Base-by-base conservation (phyloP, 2,113 vertebrate species). In the Pseudorasbora parva region DNA sequence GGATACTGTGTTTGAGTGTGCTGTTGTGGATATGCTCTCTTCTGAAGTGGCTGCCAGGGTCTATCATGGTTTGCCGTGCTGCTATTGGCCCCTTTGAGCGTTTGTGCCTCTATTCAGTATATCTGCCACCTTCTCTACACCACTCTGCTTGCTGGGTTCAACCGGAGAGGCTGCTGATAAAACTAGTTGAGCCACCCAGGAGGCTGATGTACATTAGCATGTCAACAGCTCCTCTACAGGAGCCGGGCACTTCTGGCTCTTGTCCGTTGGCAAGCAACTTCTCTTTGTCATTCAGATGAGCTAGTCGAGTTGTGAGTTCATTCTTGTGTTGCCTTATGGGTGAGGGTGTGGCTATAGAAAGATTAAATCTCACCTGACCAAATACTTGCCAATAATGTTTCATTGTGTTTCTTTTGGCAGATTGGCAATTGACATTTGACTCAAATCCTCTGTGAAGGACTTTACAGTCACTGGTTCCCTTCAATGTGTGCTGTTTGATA, bases 171-270 rank as follows among this genome's bases (percentile, higher is more conserved):
- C 82, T 8, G 57, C 47, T 83, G 88, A 89, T 89, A 82, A 88
- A 77, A 82, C 64, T 6, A 43, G 47, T 30, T 47, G 75, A 68
- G 87, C 69, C 75, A 76, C 69, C 71, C 66, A 84, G 37, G 54
- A 56, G 81, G 90, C 90, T 92, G 89, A 30, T 86, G 86, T 85
- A 84, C 87, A 90, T 92, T 93, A 91, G 91, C 89, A 77, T 68
- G 84, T 93, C 92, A 92, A 88, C 90, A 88, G 85, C 60, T 14
- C n/a, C 86, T 85, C n/a, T 0, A 30, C 90, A 87, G 85, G 91
- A 90, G 30, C 4, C 73, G 88, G 83, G 43, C 68, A 33, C 66
- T 80, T 88, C 60, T 79, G 73, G 84, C 78, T 87, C 9, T 47
- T 25, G n/a, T 30, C 47, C 11, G 66, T 71, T 62, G 54, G 64